A percentile compares a stretch with the other conserved stretches of the same genome.
Evolutionary conservation across 2,888 invertebrate species (phyloP).

Genomic region (Nebria brevicollis): DNA sequence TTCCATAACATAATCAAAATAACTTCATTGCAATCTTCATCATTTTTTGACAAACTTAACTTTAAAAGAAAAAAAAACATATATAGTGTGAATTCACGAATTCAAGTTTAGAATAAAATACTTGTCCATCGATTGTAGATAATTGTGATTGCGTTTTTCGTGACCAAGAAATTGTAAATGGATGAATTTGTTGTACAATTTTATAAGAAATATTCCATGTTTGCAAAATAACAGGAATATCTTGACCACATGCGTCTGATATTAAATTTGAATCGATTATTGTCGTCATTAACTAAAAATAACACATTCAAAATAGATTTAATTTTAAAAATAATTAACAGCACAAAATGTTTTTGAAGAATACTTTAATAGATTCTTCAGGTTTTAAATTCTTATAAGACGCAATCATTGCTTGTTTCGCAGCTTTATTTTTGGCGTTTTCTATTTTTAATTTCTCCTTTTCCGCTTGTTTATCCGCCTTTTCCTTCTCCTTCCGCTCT

Average conservation of each 20-base stretch:
- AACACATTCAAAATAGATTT: slow-evolving; percentile 21
- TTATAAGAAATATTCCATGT: slow-evolving; percentile 55
- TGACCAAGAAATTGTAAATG: slow-evolving; percentile 62
- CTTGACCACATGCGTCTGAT: slow-evolving; percentile 52
- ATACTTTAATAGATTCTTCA: slow-evolving; percentile 57
- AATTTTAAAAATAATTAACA: slow-evolving; percentile 21
- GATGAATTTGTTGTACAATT: slow-evolving; percentile 56
- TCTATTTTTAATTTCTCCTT: slow-evolving; percentile 50
- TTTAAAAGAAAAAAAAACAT: slow-evolving; percentile 48
- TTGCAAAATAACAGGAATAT: slow-evolving; percentile 56
- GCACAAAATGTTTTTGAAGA: slow-evolving; percentile 8
- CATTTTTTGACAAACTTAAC: slow-evolving; percentile 51
- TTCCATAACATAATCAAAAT: slow-evolving; percentile 61
- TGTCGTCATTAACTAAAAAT: slow-evolving; percentile 56
- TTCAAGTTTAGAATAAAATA: not conserved
- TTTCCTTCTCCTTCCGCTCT: slow-evolving; percentile 48
- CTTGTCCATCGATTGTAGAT: slow-evolving; percentile 30
- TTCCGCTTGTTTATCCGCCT: slow-evolving; percentile 45
- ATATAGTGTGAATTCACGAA: not conserved
- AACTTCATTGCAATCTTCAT: slow-evolving; percentile 56
- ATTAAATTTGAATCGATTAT: slow-evolving; percentile 55
- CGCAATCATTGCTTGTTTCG: slow-evolving; percentile 49
- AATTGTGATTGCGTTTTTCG: slow-evolving; percentile 32
- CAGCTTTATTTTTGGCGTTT: slow-evolving; percentile 48
- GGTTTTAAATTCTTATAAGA: slow-evolving; percentile 54